Evolutionary conservation across 2,113 vertebrate species (phyloP).

Genomic region (Trochalopteron elliotii): DNA sequence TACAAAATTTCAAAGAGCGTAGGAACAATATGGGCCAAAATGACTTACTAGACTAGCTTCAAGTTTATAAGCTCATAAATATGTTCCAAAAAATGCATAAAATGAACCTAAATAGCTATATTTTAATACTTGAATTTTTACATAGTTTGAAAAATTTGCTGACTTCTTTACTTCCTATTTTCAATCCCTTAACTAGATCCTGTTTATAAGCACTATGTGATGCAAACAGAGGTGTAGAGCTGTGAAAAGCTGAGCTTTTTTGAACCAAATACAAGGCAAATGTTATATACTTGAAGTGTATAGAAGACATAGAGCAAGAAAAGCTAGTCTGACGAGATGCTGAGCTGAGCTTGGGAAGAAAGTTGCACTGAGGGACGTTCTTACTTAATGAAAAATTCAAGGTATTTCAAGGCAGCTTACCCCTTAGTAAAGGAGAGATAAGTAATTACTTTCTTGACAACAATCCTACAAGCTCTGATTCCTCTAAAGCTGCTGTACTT

Average conservation of each 20-base stretch:
- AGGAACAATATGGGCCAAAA: not conserved
- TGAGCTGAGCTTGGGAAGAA: not conserved
- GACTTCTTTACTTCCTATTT: not conserved
- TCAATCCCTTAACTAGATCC: not conserved
- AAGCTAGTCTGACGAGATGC: not conserved
- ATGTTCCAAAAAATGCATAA: not conserved
- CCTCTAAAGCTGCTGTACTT: not conserved
- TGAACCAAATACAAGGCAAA: not conserved
- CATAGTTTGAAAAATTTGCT: not conserved
- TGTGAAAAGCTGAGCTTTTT: not conserved
- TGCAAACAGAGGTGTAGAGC: not conserved
- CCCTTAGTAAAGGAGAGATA: not conserved
- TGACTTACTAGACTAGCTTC: not conserved
- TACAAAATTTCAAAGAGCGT: not conserved
- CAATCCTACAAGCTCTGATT: not conserved
- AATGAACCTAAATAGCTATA: not conserved
- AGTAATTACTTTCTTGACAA: not conserved
- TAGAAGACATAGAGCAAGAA: not conserved
- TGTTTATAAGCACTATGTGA: not conserved
- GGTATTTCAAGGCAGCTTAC: not conserved
- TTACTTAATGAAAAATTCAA: not conserved
- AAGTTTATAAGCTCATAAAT: not conserved
- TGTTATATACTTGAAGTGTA: not conserved
- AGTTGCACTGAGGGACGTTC: not conserved
- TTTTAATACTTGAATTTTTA: not conserved